phyloP scores from a whole-genome alignment of 2,888 invertebrate genomes.

The Vesta saturnalis region DNA sequence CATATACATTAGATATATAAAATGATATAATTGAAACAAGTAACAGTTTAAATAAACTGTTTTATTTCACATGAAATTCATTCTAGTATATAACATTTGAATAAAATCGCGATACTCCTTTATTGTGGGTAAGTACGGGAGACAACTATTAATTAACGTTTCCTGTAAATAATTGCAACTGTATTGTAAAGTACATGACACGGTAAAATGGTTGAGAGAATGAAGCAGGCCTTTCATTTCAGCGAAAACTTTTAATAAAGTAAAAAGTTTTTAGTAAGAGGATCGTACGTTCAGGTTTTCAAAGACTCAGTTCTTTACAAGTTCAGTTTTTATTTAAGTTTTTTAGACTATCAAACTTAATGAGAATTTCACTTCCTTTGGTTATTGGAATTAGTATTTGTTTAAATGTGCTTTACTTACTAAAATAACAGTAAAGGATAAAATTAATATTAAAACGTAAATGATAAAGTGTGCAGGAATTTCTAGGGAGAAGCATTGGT shows the following conservation, averaged over 20 bases:
- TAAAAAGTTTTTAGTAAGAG: conserved; percentile 31
- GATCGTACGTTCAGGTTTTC: conserved; percentile 24
- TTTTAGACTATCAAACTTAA: conserved; percentile 17
- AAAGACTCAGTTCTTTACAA: conserved; percentile 22
- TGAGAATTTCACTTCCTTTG: background rate
- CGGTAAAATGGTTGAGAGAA: conserved; percentile 19
- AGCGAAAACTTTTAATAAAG: conserved; percentile 32
- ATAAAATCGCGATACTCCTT: conserved; percentile 14
- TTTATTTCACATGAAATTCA: background rate
- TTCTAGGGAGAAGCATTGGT: too few species aligned
- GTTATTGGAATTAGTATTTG: too few species aligned
- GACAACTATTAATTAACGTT: conserved; percentile 30
- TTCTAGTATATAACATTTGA: conserved; percentile 16
- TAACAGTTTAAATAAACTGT: background rate
- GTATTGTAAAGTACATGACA: conserved; percentile 28
- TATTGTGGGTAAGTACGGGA: conserved; percentile 22
- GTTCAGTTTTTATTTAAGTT: conserved; percentile 28
- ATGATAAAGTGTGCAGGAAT: too few species aligned
- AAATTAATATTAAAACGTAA: too few species aligned
- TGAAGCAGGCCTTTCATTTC: conserved; percentile 24
- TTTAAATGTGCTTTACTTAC: too few species aligned
- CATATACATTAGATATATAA: too few species aligned
- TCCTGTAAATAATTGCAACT: conserved; percentile 29
- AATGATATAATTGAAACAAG: background rate
- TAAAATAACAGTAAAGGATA: too few species aligned